These are phyloP conservation scores for Laodelphax striatellus DNA, from an alignment of 1,140 invertebrate genomes.

Conservation along the genomic window DNA sequence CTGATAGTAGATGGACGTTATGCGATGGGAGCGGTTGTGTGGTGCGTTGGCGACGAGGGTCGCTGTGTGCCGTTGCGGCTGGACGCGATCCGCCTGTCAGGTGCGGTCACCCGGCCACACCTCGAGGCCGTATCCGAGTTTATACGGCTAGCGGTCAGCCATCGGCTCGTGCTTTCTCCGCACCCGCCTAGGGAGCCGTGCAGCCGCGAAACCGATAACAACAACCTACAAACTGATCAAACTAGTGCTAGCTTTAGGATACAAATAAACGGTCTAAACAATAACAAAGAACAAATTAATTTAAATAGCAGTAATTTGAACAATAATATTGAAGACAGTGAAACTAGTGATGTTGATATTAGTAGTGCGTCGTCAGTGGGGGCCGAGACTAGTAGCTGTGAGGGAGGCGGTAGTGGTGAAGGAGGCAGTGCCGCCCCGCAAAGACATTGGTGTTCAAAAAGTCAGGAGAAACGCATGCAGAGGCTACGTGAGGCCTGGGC, in stretches of 20 bases:
- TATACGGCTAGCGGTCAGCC: constrained; percentile 43
- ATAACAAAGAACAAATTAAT: too few species aligned
- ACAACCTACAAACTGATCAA: too few species aligned
- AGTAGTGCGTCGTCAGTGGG: too few species aligned
- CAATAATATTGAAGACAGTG: too few species aligned
- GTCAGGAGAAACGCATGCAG: constrained; percentile 15
- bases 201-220: background rate
- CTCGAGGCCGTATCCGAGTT: constrained; percentile 47
- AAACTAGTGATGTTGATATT: too few species aligned
- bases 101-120: constrained; percentile 45
- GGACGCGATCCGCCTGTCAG: constrained; percentile 46
- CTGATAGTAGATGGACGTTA: background rate
- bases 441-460: constrained; percentile 10
- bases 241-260: too few species aligned
- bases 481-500: constrained; percentile 31
- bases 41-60: constrained; percentile 49
- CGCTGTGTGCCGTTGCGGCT: constrained; percentile 44
- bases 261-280: too few species aligned
- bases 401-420: constrained; percentile 4
- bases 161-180: constrained; percentile 34
- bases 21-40: constrained; percentile 38
- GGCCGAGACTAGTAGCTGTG: background rate
- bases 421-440: constrained; percentile 7
- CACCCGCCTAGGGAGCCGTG: background rate
- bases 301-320: too few species aligned